Percentiles rank a stretch among this genome's conserved stretches.
phyloP scores from a whole-genome alignment of 1,140 invertebrate species.

The Caenorhabditis tropicalis region DNA sequence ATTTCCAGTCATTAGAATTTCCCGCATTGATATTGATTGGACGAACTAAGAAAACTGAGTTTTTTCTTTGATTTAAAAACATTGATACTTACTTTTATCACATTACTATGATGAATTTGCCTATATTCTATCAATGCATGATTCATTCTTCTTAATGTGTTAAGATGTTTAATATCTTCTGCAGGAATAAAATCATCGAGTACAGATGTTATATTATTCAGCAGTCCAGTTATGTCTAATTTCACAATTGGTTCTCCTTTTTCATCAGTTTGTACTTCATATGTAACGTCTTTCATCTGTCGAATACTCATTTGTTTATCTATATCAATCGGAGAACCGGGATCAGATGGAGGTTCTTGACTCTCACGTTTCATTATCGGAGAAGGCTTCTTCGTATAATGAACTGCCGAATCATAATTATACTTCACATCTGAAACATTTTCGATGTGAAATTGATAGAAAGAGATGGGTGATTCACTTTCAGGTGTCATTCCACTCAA shows the following conservation, averaged over 20 bases:
- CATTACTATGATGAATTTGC: constrained; percentile 26
- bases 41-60: background rate
- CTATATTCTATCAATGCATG: constrained; percentile 27
- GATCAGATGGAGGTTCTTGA: background rate
- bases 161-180: background rate
- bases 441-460: too few species aligned
- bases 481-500: constrained; percentile 5
- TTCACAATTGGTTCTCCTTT: constrained; percentile 20
- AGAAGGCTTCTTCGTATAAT: background rate
- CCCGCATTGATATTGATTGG: background rate
- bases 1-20: constrained; percentile 26
- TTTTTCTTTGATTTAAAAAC: background rate
- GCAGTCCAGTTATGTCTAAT: constrained; percentile 1
- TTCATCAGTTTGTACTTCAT: constrained; percentile 30
- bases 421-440: background rate
- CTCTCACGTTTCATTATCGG: background rate
- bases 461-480: background rate
- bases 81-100: background rate
- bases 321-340: background rate
- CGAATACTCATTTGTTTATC: background rate
- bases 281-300: constrained; percentile 13
- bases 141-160: constrained; percentile 27
- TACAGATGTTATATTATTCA: constrained; percentile 27
- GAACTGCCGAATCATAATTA: constrained; percentile 15
- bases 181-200: background rate